A percentile compares a stretch with the other conserved stretches of the same genome.
Conservation (phyloP, 30 jellyfish, hydroid and myxozoan genomes). For the Turritopsis rubra region DNA sequence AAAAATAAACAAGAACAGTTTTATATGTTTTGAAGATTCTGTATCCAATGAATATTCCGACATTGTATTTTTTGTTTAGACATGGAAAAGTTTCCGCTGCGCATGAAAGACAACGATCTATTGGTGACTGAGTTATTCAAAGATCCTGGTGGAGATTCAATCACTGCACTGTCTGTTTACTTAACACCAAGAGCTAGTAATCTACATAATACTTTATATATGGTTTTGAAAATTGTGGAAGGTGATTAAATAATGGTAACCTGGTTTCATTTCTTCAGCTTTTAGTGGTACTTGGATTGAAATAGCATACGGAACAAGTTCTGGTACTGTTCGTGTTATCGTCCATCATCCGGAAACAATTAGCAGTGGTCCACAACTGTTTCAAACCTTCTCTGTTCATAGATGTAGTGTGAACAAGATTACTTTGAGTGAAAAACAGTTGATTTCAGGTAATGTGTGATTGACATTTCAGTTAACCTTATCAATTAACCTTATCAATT, state of each 20-base stretch:
- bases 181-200: slow-evolving; percentile 92
- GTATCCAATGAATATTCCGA: too few relatives aligned
- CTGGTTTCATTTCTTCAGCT: slow-evolving; percentile 25
- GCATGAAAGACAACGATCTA: slow-evolving; percentile 93
- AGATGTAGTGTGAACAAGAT: slow-evolving; percentile 70
- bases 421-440: slow-evolving; percentile 88
- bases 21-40: not conserved
- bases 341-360: slow-evolving; percentile 99
- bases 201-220: slow-evolving; percentile 19
- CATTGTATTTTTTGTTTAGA: slow-evolving; percentile 62
- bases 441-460: slow-evolving; percentile 65
- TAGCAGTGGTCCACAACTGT: slow-evolving; percentile 89
- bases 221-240: slow-evolving; percentile 14
- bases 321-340: slow-evolving; percentile 89
- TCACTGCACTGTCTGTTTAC: slow-evolving; percentile 92
- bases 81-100: slow-evolving; percentile 94
- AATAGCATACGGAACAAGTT: slow-evolving; percentile 95
- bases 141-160: slow-evolving; percentile 92
- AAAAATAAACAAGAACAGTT: not conserved
- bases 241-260: slow-evolving; percentile 73
- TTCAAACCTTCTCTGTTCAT: slow-evolving; percentile 90
- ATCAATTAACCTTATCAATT: too few relatives aligned
- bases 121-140: slow-evolving; percentile 88
- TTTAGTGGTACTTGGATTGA: slow-evolving; percentile 95
- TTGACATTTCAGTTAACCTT: not conserved